Evolutionary conservation across 2,797 vertebrate species (phyloP).

Genomic region (Rhynchotus rufescens): DNA sequence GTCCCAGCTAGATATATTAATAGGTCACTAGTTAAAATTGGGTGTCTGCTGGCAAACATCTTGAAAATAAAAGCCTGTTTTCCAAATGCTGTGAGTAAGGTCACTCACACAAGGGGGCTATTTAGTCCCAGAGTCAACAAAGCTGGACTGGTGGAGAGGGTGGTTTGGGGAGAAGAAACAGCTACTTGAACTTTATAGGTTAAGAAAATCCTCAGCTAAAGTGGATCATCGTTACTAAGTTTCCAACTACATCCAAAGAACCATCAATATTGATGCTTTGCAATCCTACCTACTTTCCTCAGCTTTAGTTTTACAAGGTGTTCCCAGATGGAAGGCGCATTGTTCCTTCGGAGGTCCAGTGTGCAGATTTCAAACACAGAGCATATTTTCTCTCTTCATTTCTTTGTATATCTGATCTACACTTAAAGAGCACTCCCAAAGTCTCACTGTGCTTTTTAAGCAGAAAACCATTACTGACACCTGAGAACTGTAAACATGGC

Average conservation of each 20-base stretch:
- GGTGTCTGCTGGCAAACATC: constrained; percentile 28
- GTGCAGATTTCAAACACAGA: constrained; percentile 1
- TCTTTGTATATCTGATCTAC: constrained; percentile 44
- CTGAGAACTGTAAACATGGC: background rate
- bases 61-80: constrained; percentile 36
- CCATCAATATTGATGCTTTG: constrained; percentile 34
- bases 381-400: background rate
- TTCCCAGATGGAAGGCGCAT: constrained; percentile 14
- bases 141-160: constrained; percentile 7
- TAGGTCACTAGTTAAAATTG: constrained; percentile 54
- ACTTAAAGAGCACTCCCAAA: constrained; percentile 1
- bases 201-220: constrained; percentile 67
- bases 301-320: constrained; percentile 43
- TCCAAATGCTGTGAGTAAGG: constrained; percentile 12
- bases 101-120: background rate
- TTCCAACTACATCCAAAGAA: constrained; percentile 69
- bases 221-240: constrained; percentile 38
- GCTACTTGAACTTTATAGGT: constrained; percentile 72
- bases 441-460: background rate
- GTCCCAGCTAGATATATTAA: constrained; percentile 47
- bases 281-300: background rate
- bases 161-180: constrained; percentile 62
- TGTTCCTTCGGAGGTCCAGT: background rate
- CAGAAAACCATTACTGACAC: constrained; percentile 25
- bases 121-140: constrained; percentile 44